Evolutionary conservation across 2,113 vertebrate genomes (phyloP), one percentile per base, ranked within the genome.

Genomic region (Nestor notabilis): DNA sequence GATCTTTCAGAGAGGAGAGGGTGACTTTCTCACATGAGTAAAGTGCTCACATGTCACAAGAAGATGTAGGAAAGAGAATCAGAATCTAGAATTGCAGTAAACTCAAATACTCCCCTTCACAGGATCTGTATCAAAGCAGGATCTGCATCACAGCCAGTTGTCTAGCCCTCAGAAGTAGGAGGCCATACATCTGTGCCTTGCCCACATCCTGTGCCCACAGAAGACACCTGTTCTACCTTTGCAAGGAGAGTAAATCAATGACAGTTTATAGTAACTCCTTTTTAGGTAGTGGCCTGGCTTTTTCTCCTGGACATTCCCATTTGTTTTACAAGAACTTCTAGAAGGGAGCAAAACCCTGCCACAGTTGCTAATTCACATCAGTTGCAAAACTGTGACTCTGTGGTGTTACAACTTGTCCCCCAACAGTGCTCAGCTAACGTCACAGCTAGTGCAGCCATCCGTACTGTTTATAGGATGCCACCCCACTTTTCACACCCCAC

Each of bases 351-450:
- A 93, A 95, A 33, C 20, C 24, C n/a, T 50, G 15, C 55, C 43
- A 35, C 8, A 29, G 24, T 5, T 72, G 39, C 55, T 50, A 80
- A 0, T 9, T 64, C n/a, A 17, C 23, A 56, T 31, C 10, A 56
- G 23, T 17, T 46, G 46, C 24, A 39, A 29, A 10, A n/a, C 24
- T 8, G 17, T 13, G 18, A 44, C 35, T 49, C 37, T 25, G 13
- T 3, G 1, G 15, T 3, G 0, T 23, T 63, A 17, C 23, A 84
- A 7, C 13, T 64, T 0, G 0, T 4, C 29, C 66, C 43, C 12
- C 21, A 69, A 33, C 0, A 0, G 25, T 9, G 4, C 17, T 79
- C 75, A 74, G 25, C 29, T 29, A 39, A 43, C 10, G 25, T 11
- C 63, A 60, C 7, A 7, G 63, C 31, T 29, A 28, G 7, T 7